These are phyloP conservation scores for Sebastes diaconus DNA, from an alignment of 2,797 vertebrate genomes.

Conservation along the genomic window DNA sequence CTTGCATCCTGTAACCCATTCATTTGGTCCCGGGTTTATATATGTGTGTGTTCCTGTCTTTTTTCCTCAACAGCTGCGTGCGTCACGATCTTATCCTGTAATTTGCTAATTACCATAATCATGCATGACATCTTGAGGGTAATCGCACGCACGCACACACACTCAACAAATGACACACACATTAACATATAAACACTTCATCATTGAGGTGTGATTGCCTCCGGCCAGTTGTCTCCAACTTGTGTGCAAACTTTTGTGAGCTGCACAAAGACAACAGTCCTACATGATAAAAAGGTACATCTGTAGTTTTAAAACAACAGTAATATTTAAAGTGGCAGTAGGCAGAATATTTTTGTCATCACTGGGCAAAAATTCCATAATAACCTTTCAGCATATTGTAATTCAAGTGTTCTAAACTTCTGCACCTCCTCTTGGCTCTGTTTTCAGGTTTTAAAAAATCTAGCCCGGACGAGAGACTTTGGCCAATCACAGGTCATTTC, in stretches of 20 bases:
- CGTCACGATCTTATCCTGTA: conserved; percentile 43
- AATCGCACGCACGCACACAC: conserved; percentile 14
- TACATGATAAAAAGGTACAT: neutral
- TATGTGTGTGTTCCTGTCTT: neutral
- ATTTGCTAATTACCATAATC: conserved; percentile 60
- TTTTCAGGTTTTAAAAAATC: too few species aligned
- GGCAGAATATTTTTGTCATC: too few species aligned
- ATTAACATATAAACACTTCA: neutral
- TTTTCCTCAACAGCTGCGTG: conserved; percentile 18
- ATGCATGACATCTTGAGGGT: conserved; percentile 21
- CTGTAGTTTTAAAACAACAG: too few species aligned
- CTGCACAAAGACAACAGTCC: neutral
- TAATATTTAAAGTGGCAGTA: too few species aligned
- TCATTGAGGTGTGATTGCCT: conserved; percentile 34
- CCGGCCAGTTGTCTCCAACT: neutral
- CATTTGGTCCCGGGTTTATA: neutral
- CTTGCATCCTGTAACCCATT: neutral
- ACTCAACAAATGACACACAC: neutral
- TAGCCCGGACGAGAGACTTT: too few species aligned
- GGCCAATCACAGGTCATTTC: too few species aligned
- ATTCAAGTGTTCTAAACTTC: too few species aligned
- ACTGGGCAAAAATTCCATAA: too few species aligned
- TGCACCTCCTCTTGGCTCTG: too few species aligned
- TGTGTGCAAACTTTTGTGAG: conserved; percentile 4
- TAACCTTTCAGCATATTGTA: too few species aligned